A percentile compares a stretch with the other conserved stretches of the same genome.
Evolutionary conservation across 2,113 vertebrate genomes (phyloP).

Genomic region (Salvelinus fontinalis): DNA sequence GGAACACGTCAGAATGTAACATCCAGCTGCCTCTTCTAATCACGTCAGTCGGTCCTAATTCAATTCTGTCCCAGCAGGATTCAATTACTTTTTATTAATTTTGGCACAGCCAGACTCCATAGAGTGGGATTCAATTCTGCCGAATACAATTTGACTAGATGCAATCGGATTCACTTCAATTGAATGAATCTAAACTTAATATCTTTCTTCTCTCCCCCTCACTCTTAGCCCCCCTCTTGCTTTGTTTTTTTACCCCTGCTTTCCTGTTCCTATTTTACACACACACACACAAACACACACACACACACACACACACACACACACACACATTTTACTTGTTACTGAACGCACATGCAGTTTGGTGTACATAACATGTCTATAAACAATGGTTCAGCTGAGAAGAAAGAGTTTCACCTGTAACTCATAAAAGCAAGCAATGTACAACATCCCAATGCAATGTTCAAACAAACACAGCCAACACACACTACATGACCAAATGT

Average conservation of each 20-base stretch:
- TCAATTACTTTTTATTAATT: conserved; percentile 72
- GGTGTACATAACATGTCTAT: background rate
- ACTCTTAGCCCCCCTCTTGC: conserved; percentile 30
- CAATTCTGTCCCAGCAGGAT: conserved; percentile 60
- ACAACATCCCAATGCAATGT: no score
- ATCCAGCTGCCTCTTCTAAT: conserved; percentile 62
- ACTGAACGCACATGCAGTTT: background rate
- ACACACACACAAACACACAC: background rate
- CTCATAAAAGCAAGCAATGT: no score
- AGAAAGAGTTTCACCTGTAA: no score
- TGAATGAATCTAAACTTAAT: conserved; percentile 61
- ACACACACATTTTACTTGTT: background rate
- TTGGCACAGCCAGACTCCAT: conserved; percentile 60
- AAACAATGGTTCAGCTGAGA: no score
- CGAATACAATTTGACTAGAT: conserved; percentile 61
- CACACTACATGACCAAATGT: no score
- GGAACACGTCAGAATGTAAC: conserved; percentile 33
- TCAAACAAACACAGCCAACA: no score
- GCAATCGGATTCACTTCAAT: conserved; percentile 63
- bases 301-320: background rate
- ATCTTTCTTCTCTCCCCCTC: conserved; percentile 34
- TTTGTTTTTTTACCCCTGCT: background rate
- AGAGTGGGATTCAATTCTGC: conserved; percentile 57
- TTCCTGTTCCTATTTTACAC: background rate
- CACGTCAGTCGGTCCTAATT: conserved; percentile 56